Base-by-base conservation (phyloP, 2,797 vertebrate species). In the Aeoliscus strigatus region DNA sequence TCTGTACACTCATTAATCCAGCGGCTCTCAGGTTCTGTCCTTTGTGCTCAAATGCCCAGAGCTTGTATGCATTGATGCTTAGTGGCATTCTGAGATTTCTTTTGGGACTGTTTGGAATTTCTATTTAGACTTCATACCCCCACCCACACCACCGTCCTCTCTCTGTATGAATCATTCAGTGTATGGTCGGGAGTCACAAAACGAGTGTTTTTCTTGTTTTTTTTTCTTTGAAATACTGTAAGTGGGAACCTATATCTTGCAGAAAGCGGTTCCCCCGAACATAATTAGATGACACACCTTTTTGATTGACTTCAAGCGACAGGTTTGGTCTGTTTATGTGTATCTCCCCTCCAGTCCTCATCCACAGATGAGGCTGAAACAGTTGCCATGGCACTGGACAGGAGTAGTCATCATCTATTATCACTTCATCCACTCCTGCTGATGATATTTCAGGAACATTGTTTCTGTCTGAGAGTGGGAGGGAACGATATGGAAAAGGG, bases 321-420 rank as follows among this genome's bases (percentile, higher is more conserved):
- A 60, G 45, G 31, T 64, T 61, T 45, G 56, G 52, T 41, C 13
- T 75, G 68, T 79, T 73, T 63, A 60, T 61, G 56, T 65, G 56
- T 21, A 26, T 14, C 43, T 27, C 8, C 34, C 51, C 27, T 38
- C 51, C 28, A 11, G 2, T 4, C 28, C 13, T 12, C n/a, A n/a
- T n/a, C n/a, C n/a, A n/a, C n/a, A n/a, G n/a, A n/a, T n/a, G n/a
- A n/a, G n/a, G n/a, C n/a, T n/a, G n/a, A 48, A 40, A 63, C 59
- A 48, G 82, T 85, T 87, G 71, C 79, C 76, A 87, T 86, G 79
- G 73, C 28, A 64, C 27, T 74, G 69, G 58, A 66, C 67, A 66
- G 79, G 58, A 73, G 65, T 57, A 70, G 73, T 77, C 80, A 58
- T 77, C 48, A 39, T 76, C 77, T 51, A 33, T 65, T 62, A 67